phyloP scores from a whole-genome alignment of 1,140 invertebrate species.

The Ctenoplectra terminalis region DNA sequence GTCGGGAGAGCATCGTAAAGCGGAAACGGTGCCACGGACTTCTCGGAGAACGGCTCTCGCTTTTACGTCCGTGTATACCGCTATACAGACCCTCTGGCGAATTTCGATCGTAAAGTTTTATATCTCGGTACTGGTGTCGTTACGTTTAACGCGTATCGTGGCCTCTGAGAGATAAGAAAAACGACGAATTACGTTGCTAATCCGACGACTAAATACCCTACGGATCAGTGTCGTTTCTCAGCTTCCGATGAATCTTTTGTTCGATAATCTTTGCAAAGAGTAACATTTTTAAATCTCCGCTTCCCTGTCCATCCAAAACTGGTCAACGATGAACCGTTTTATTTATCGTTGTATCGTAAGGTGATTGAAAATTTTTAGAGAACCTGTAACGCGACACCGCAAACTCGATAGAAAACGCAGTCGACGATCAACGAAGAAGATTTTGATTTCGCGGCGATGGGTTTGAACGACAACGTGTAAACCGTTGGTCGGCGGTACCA shows the following conservation, averaged over 20 bases:
- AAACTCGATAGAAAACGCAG: no score
- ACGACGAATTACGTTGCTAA: slow-evolving; percentile 5
- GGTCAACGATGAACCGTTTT: no score
- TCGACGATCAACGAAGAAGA: no score
- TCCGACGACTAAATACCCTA: not conserved
- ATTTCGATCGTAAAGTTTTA: slow-evolving; percentile 43
- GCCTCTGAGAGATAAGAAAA: not conserved
- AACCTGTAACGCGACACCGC: no score
- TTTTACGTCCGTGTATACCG: not conserved
- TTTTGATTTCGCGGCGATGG: not conserved
- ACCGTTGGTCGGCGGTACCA: slow-evolving; percentile 54
- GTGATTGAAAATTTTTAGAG: no score
- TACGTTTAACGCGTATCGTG: slow-evolving; percentile 2
- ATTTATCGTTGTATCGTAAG: no score
- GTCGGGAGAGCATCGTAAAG: not conserved
- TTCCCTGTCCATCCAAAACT: no score
- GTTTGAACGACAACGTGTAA: slow-evolving; percentile 72
- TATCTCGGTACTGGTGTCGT: not conserved
- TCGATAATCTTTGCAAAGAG: not conserved
- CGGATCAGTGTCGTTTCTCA: no score
- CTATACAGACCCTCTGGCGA: not conserved
- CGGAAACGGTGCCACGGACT: not conserved
- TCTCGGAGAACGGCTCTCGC: no score
- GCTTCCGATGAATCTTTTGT: not conserved
- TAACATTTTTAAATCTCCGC: not conserved